Conservation (phyloP, 2,113 vertebrate genomes). For the Aramus guarauna region DNA sequence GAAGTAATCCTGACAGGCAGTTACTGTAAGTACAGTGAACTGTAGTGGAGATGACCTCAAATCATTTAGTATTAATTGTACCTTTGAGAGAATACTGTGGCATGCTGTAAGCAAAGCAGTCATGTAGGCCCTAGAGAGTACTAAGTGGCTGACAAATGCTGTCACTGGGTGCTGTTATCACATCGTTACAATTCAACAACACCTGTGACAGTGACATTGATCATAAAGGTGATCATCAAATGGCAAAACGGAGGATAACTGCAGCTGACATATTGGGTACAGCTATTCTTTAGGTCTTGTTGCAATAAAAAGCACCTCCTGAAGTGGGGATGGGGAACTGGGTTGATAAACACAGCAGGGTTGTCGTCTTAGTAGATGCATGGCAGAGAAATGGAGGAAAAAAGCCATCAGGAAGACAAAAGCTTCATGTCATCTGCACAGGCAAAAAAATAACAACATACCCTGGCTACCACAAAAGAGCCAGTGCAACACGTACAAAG, state of each 20-base stretch:
- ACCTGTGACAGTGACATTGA: not conserved
- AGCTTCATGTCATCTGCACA: not conserved
- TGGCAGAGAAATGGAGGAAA: not conserved
- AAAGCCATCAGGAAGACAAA: not conserved
- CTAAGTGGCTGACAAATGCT: not conserved
- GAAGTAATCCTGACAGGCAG: not conserved
- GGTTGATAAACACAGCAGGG: not conserved
- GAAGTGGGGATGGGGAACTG: not conserved
- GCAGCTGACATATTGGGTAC: not conserved
- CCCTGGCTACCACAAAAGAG: not conserved
- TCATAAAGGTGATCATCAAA: not conserved
- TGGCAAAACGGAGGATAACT: not conserved
- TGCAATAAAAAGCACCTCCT: not conserved
- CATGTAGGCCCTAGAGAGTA: not conserved
- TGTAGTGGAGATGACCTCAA: not conserved
- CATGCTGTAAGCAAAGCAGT: not conserved
- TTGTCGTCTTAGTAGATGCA: not conserved
- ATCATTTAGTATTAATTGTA: not conserved
- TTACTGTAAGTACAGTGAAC: not conserved
- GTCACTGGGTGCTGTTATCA: not conserved
- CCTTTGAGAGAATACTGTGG: not conserved
- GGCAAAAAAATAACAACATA: not conserved
- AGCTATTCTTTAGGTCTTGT: not conserved
- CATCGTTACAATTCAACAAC: not conserved
- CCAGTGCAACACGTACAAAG: not conserved